Base-by-base conservation (phyloP, 2,113 vertebrate species). In the Lepus timidus region DNA sequence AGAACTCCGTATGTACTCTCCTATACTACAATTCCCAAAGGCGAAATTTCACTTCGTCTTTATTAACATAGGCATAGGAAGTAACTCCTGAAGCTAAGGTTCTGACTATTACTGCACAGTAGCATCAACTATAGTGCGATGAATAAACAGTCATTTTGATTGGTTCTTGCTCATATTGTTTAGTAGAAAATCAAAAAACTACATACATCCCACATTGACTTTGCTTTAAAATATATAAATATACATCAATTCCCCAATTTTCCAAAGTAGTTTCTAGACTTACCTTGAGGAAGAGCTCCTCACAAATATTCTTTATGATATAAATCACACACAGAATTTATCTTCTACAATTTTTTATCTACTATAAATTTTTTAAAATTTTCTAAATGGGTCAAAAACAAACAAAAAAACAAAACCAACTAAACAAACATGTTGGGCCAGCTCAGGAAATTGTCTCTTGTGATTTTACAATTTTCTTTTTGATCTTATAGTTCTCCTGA, bases 281-380 rank as follows among this genome's bases (percentile, higher is more conserved):
- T 76, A 62, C 61, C 85, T 90, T n/a, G 9, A 76, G 16, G 55
- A 94, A 74, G 27, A 65, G 62, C 39, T 83, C 10, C 20, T 84
- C 6, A 29, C 14, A 12, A 75, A 49, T 71, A 89, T 73, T 86
- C 80, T 80, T 16, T 33, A 33, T 79, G 68, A 61, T 29, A 67
- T 61, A 71, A 83, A 61, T 31, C 55, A 81, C 11, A 93, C 6
- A 29, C 29, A 93, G 44, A 92, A 44, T 83, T 95, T 87, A 80
- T 81, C 65, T 95, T 90, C 16, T 68, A 87, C 10, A 84, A 58
- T 75, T 86, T 91, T 83, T 95, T 87, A 80, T 81, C 65, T 95
- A 87, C 16, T 68, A 87, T 8, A 84, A 58, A 70, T 86, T 90
- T 44, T 75, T 84, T 88, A 58, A 58, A 82, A 82, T 70, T 81